Evolutionary conservation across 1,140 invertebrate species (phyloP).

Genomic region (Drosophila grimshawi): DNA sequence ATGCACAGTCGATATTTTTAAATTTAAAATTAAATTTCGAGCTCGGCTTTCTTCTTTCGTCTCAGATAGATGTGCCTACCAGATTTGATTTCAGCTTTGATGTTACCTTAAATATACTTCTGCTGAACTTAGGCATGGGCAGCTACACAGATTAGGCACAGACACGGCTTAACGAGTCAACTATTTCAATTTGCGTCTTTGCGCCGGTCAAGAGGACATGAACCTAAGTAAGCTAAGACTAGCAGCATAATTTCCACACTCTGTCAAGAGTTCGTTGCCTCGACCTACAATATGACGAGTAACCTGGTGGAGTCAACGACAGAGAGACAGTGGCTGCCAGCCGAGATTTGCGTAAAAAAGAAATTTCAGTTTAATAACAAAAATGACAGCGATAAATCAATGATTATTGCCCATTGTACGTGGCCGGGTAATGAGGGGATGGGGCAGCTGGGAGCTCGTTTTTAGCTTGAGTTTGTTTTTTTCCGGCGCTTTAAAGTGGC

Average conservation of each 20-base stretch:
- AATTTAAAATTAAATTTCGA: too few relatives aligned
- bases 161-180: slow-evolving; percentile 37
- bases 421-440: not conserved
- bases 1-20: too few relatives aligned
- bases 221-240: slow-evolving; percentile 26
- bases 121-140: slow-evolving; percentile 2
- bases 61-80: too few relatives aligned
- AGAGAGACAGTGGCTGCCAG: slow-evolving; percentile 33
- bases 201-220: slow-evolving; percentile 47
- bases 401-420: slow-evolving; percentile 54
- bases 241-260: slow-evolving; percentile 30
- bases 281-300: slow-evolving; percentile 1
- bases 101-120: too few relatives aligned
- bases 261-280: slow-evolving; percentile 37
- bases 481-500: slow-evolving; percentile 36
- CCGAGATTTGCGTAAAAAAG: slow-evolving; percentile 36
- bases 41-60: too few relatives aligned
- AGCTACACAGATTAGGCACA: slow-evolving; percentile 43
- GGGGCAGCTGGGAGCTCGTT: not conserved
- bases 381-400: slow-evolving; percentile 66
- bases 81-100: too few relatives aligned
- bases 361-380: slow-evolving; percentile 47
- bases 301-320: not conserved
- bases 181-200: slow-evolving; percentile 55
- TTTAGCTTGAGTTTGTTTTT: slow-evolving; percentile 21